Percentiles rank a stretch among this genome's conserved stretches.
Evolutionary conservation across 2,113 vertebrate genomes (phyloP).

Genomic region (Cololabis saira): DNA sequence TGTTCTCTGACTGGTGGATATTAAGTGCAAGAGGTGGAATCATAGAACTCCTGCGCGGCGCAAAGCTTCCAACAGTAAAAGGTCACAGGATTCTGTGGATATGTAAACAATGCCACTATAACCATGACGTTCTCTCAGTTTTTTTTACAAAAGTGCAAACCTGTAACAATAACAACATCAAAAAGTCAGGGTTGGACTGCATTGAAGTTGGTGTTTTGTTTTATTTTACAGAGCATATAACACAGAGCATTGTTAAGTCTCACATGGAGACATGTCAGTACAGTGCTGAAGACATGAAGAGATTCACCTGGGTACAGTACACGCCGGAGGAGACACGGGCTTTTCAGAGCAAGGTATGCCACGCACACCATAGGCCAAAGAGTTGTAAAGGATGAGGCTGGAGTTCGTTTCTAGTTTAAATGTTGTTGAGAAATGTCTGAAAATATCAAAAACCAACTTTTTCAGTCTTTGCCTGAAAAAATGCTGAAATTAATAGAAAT

Average conservation of each 20-base stretch:
- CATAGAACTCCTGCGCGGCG: neutral
- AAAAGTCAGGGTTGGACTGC: neutral
- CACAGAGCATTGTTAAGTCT: slow-evolving; percentile 87
- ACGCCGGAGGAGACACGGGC: slow-evolving; percentile 85
- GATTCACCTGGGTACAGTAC: slow-evolving; percentile 87
- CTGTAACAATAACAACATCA: neutral
- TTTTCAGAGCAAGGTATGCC: slow-evolving; percentile 87
- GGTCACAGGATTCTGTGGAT: slow-evolving; percentile 9
- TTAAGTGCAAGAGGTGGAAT: slow-evolving; percentile 1
- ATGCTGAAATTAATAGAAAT: too few species aligned
- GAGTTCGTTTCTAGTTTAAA: too few species aligned
- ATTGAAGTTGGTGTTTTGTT: slow-evolving; percentile 17
- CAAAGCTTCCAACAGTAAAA: slow-evolving; percentile 17
- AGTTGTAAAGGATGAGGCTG: too few species aligned
- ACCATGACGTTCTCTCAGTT: too few species aligned
- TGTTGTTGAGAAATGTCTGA: neutral
- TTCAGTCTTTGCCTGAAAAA: neutral
- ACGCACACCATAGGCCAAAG: neutral
- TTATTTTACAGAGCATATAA: slow-evolving; percentile 80
- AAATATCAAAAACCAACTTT: neutral
- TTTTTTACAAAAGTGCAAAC: neutral
- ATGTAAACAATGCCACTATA: slow-evolving; percentile 12
- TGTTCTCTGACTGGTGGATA: slow-evolving; percentile 13
- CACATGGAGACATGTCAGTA: slow-evolving; percentile 93
- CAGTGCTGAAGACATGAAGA: slow-evolving; percentile 89